Base-by-base conservation (phyloP, 2,888 invertebrate species). In the Eupeodes luniger region DNA sequence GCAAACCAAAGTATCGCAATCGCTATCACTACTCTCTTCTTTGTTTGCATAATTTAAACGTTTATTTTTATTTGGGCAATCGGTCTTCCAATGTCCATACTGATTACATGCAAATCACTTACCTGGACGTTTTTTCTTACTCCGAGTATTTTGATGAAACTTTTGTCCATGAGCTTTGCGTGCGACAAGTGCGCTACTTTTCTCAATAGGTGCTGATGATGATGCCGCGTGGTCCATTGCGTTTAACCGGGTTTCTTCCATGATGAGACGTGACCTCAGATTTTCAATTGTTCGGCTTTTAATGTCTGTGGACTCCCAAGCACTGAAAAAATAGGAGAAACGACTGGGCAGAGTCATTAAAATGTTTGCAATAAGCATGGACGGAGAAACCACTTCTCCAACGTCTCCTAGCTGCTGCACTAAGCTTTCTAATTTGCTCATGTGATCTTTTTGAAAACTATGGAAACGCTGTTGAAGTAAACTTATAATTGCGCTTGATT, bases 381-480 rank as follows among this genome's bases (percentile, higher is more conserved):
- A 76, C 0, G 34, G 27, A 44, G 72, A 78, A 19, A 79, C 69
- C 12, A 4, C 36, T 67, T 84, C 79, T n/a, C 74, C 74, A 6
- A 36, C 19, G 40, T 74, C 83, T 53, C 80, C 78, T 4, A 90
- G 61, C 40, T 90, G 89, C 49, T 85, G 89, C 51, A 47, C 11
- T 66, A 78, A 47, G 61, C 78, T 81, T 82, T 89, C 75, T 82
- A 82, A 47, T 16, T 66, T 66, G 47, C 61, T 61, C 34, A 61
- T 61, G 40, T 61, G 61, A 4, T 61, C 61, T 14, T 40, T 11
- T 61, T 3, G 36, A 1, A 59, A 78, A 47, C 19, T 53, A 44
- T 27, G n/a, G n/a, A 27, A 72, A 34, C 9, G 12, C 2, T 19
- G 36, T 57, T 92, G 92, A 1, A 92, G 40, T 19, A 91, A 89